These are phyloP conservation scores for Temnothorax longispinosus DNA, from an alignment of 1,140 invertebrate genomes.

Conservation along the genomic window DNA sequence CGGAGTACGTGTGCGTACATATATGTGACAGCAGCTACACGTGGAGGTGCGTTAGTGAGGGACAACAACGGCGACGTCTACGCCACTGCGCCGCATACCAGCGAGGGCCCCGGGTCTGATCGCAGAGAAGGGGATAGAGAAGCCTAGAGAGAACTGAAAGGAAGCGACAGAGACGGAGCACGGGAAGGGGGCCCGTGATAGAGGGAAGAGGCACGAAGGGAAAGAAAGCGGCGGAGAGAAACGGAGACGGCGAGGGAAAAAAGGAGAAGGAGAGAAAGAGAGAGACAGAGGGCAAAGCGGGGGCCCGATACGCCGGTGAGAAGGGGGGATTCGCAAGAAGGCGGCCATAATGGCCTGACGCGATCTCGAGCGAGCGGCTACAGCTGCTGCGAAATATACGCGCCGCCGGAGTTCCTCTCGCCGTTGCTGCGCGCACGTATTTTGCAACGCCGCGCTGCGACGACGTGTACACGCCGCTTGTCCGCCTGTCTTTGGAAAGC, in stretches of 20 bases:
- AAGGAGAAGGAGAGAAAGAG: slow-evolving; percentile 57
- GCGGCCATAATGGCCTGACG: slow-evolving; percentile 83
- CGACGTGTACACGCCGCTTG: slow-evolving; percentile 12
- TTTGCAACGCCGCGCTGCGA: slow-evolving; percentile 67
- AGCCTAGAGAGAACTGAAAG: slow-evolving; percentile 63
- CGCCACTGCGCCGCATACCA: slow-evolving; percentile 73
- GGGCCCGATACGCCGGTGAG: not conserved
- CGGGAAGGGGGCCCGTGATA: slow-evolving; percentile 55
- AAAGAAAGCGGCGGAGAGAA: slow-evolving; percentile 21
- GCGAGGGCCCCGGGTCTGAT: slow-evolving; percentile 57
- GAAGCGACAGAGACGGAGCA: slow-evolving; percentile 52
- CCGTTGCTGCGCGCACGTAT: slow-evolving; percentile 64
- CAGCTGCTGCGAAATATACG: slow-evolving; percentile 82
- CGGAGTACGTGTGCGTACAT: slow-evolving; percentile 19
- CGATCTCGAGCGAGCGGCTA: slow-evolving; percentile 79
- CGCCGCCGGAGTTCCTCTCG: slow-evolving; percentile 66
- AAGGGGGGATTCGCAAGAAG: slow-evolving; percentile 71
- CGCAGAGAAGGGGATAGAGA: slow-evolving; percentile 50
- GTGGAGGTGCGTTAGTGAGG: slow-evolving; percentile 68
- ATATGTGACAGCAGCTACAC: slow-evolving; percentile 61
- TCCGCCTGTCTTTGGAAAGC: slow-evolving; percentile 68
- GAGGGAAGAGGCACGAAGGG: slow-evolving; percentile 65
- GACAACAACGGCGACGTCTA: slow-evolving; percentile 42
- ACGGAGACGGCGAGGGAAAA: slow-evolving; percentile 22
- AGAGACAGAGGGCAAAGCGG: slow-evolving; percentile 51